A percentile compares a stretch with the other conserved stretches of the same genome.
Evolutionary conservation across 2,888 invertebrate species (phyloP).

Genomic region (Apodemia hepburni): DNA sequence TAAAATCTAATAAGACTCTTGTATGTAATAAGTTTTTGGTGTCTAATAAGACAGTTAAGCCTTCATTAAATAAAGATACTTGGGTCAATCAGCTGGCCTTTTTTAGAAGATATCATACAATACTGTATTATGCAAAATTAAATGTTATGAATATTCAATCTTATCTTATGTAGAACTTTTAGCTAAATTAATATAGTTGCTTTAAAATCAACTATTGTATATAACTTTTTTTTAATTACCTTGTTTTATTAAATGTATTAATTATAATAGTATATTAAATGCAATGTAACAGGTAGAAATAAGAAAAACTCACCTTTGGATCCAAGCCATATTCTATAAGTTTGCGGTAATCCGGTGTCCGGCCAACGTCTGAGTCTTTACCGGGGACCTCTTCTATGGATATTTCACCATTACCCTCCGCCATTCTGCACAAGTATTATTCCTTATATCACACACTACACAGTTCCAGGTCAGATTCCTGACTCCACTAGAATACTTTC

Average conservation of each 20-base stretch:
- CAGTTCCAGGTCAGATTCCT: slow-evolving; percentile 41
- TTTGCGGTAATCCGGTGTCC: slow-evolving; percentile 96
- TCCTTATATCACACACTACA: slow-evolving; percentile 64
- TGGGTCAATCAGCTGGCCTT: not conserved
- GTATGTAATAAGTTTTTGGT: not conserved
- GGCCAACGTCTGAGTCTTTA: slow-evolving; percentile 84
- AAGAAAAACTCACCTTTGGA: slow-evolving; percentile 85
- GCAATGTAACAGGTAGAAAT: not conserved
- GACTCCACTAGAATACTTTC: slow-evolving; percentile 37
- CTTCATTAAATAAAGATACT: not conserved
- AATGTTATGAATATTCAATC: not conserved
- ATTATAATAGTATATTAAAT: not conserved
- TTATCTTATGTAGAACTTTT: no score
- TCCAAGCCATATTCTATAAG: slow-evolving; percentile 97
- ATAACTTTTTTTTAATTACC: no score
- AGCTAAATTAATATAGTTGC: no score
- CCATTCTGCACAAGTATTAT: slow-evolving; percentile 84
- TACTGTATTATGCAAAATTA: not conserved
- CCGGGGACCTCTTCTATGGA: slow-evolving; percentile 86
- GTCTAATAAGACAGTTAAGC: not conserved
- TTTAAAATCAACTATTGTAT: no score
- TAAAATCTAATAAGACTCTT: slow-evolving; percentile 16
- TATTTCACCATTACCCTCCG: slow-evolving; percentile 93
- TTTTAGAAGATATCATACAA: slow-evolving; percentile 1
- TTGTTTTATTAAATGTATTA: no score